These are phyloP conservation scores for Apamea monoglypha DNA, from an alignment of 2,888 invertebrate species.

Conservation along the genomic window DNA sequence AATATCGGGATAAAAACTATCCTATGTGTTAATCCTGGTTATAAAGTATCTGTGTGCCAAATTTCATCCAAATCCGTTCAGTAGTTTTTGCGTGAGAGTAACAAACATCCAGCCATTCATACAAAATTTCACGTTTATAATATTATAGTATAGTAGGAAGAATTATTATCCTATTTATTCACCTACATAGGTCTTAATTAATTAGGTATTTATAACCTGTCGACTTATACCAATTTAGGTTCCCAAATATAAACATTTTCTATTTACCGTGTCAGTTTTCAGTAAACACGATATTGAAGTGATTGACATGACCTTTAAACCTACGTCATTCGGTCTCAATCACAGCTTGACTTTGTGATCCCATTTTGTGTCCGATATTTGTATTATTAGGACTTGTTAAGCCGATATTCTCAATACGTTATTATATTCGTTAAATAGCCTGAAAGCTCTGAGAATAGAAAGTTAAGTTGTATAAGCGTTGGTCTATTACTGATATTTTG, in stretches of 20 bases:
- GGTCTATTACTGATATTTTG: background rate
- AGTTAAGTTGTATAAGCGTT: background rate
- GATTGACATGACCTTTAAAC: conserved; percentile 53
- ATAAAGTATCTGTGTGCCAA: too few relatives aligned
- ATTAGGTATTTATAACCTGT: conserved; percentile 12
- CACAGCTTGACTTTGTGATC: conserved; percentile 41
- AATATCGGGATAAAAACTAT: too few relatives aligned
- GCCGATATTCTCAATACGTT: conserved; percentile 21
- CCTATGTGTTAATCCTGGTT: too few relatives aligned
- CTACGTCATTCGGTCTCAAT: conserved; percentile 42
- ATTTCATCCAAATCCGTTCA: too few relatives aligned
- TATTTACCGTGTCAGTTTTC: conserved; percentile 29
- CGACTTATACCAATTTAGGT: conserved; percentile 15
- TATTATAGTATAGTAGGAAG: too few relatives aligned
- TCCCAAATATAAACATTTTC: conserved; percentile 29
- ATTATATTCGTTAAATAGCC: conserved; percentile 10
- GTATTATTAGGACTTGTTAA: conserved; percentile 33
- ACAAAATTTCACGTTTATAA: too few relatives aligned
- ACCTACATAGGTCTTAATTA: background rate
- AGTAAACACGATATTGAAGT: conserved; percentile 17
- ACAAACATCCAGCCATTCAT: too few relatives aligned
- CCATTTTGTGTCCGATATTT: conserved; percentile 27
- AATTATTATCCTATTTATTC: background rate
- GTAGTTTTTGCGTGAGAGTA: too few relatives aligned
- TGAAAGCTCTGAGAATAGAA: background rate